Base-by-base conservation (phyloP, 2,888 invertebrate species). In the Euspilapteryx auroguttella region DNA sequence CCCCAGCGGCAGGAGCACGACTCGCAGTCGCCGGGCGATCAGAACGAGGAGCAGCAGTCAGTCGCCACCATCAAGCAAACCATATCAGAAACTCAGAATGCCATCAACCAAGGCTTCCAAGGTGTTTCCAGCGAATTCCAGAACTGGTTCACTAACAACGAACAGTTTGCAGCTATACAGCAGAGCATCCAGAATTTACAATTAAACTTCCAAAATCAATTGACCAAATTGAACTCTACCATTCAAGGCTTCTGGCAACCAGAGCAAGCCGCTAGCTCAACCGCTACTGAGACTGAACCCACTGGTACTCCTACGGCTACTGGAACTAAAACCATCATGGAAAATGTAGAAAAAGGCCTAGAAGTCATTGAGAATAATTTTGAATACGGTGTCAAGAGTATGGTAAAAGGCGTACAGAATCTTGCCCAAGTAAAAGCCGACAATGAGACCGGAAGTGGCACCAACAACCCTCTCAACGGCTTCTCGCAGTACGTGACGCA, bases 1-100 rank as follows among this genome's bases (percentile, higher is more conserved):
- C 71, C 71, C 2, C 69, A 73, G 36, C 55, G 58, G 2, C 69
- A 68, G 35, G 55, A 69, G 27, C 73, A 73, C 34, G 73, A 75
- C 32, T 65, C 58, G 0, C 73, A 73, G 39, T 66, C 59, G 34
- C 58, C 68, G 2, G 61, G 55, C 30, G 49, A 47, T 27, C 54
- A 46, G 30, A 40, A 49, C 4, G 46, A 51, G 6, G 50, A 51
- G 8, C 47, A 55, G 25, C 42, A 47, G 26, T 44, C 50, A 6
- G 35, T 54, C 0, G 33, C 45, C 2, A 39, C 42, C 6, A 47
- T 69, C 21, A 61, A 52, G 32, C 46, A 64, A 28, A 48, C 49
- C 10, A 45, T 66, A 13, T 38, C 48, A 5, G 51, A 56, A 9
- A 49, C 66, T 0, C 49, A 64, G 27, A 37, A 39, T 14, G 33